Evolutionary conservation across 1,140 invertebrate genomes (phyloP), one percentile per base, ranked within the genome.

Genomic region (Conus betulinus): DNA sequence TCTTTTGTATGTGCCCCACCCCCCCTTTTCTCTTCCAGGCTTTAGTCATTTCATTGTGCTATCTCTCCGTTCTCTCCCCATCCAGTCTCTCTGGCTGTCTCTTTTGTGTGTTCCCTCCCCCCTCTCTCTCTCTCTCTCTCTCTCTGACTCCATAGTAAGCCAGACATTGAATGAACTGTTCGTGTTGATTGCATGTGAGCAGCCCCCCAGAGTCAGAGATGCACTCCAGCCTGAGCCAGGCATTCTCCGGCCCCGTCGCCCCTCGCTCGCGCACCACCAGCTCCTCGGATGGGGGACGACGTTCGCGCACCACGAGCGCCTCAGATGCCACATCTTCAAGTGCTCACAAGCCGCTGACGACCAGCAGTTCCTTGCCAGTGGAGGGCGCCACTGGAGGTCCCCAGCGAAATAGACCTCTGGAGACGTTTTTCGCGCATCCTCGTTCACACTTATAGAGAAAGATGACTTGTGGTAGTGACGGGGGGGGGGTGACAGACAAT

Each of bases 141-240:
- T n/a, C n/a, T n/a, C n/a, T n/a, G n/a, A n/a, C n/a, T n/a, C n/a
- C n/a, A n/a, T n/a, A n/a, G n/a, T n/a, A n/a, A n/a, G n/a, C 8
- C 57, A 60, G 57, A 60, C 57, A 60, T 4, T 60, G 57, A 11
- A 60, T 60, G 57, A 60, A 60, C 57, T 60, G 57, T 11, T 13
- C 10, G 13, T 17, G 27, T 51, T 81, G 8, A 39, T 67, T 79
- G 79, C n/a, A 74, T 55, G n/a, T 57, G n/a, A 27, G 17, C 84
- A 87, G 74, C 39, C 76, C 82, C 52, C 82, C 76, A 85, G 82
- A 84, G n/a, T 71, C 76, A 13, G 27, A 71, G 51, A 85, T 85
- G 57, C 85, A 85, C 74, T 85, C 78, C 76, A 84, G 78, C 78
- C 57, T 82, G 39, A 85, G 74, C 23, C 84, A 85, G 27, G 78